Percentiles rank a stretch among this genome's conserved stretches.
Evolutionary conservation across 2,797 vertebrate genomes (phyloP).

Genomic region (Crossoptilon crossoptilon): DNA sequence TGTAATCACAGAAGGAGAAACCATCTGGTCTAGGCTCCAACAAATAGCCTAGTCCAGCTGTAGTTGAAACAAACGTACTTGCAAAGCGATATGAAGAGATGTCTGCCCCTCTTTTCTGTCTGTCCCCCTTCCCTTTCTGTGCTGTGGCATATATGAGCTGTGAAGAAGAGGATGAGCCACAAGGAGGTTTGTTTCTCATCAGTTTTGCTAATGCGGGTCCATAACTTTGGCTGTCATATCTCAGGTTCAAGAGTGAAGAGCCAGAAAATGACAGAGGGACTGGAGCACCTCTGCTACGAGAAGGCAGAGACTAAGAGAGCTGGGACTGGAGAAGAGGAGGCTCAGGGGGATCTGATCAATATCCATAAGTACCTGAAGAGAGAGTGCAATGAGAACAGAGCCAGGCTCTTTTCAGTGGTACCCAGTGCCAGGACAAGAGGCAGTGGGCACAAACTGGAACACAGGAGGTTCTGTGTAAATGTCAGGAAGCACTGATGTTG

Average conservation of each 20-base stretch:
- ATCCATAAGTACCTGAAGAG: no score
- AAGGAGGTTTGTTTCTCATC: not conserved
- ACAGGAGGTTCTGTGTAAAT: not conserved
- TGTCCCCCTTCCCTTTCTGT: not conserved
- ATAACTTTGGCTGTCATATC: not conserved
- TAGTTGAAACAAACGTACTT: not conserved
- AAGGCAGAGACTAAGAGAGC: not conserved
- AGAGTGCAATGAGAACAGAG: no score
- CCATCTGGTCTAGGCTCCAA: not conserved
- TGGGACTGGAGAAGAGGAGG: not conserved
- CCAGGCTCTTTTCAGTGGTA: no score
- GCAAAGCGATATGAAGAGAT: not conserved
- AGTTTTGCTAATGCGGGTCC: not conserved
- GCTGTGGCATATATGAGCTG: not conserved
- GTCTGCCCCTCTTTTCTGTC: accelerated
- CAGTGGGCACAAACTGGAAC: no score
- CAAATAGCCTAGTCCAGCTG: not conserved
- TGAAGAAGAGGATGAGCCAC: not conserved
- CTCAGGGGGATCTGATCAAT: no score
- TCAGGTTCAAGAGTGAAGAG: not conserved
- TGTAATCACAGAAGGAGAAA: not conserved
- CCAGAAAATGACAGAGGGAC: not conserved
- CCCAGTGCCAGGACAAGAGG: no score
- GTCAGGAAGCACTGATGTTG: not conserved
- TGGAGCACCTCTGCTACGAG: not conserved